Evolutionary conservation across 1,140 invertebrate genomes (phyloP), one percentile per base, ranked within the genome.

Genomic region (Zaprionus taronus): DNA sequence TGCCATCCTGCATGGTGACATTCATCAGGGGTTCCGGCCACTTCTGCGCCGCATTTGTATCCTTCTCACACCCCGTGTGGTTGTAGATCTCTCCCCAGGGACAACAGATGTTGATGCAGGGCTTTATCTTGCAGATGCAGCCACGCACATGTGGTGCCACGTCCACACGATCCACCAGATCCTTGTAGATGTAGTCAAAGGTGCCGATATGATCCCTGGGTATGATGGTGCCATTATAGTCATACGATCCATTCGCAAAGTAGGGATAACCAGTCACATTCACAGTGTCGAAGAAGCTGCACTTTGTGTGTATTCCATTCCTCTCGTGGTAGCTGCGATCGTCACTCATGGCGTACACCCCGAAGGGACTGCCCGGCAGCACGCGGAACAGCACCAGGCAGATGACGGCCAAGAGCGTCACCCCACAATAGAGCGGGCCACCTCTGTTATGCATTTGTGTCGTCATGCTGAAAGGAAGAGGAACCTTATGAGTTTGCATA

Each of bases 101-200:
- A 63, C 91, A 92, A 44, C 91, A 92, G 5, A 92, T 80, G 28
- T 92, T 92, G 5, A 92, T 60, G 55, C 91, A 92, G 2, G 90
- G 47, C 70, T 91, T 92, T 44, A 92, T n/a, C 28, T 92, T 86
- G 62, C 91, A 92, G 41, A 91, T 76, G 36, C 91, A 92, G 2
- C 81, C 91, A 2, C 91, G 77, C 4, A 78, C 57, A 61, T 92
- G 91, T 7, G 72, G 69, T 4, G 69, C 60, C 6, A 91, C 91
- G 28, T 89, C 82, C 0, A 86, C 55, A 0, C 84, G 74, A 28
- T 83, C 79, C 17, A 80, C 74, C 12, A 89, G 70, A 51, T 91
- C 79, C 15, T 61, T 79, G 34, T 85, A 92, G 17, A 91, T 72
- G 20, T 91, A 91, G 55, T 92, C 87, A 11, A 83, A 92, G 7